Base-by-base conservation (phyloP, 2,888 invertebrate genomes). In the Aethes cnicana region DNA sequence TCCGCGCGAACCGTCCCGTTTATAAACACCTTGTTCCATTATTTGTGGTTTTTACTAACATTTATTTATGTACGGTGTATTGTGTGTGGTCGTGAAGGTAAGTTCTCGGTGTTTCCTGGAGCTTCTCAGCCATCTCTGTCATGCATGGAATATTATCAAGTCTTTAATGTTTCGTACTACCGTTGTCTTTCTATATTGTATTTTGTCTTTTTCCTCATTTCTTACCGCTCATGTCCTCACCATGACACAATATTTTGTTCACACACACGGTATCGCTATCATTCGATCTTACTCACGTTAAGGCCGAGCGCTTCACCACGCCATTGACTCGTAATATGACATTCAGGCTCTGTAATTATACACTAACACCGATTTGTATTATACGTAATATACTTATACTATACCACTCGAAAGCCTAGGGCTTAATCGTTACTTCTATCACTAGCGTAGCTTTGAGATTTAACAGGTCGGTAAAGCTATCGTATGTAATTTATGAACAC, bases 21-120 rank as follows among this genome's bases (percentile, higher is more conserved):
- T 61, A 54, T 61, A 72, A 79, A 82, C 82, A 78, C 85, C 66
- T 87, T 81, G 81, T 81, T 87, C 69, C 84, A 84, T 77, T 74
- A 64, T 68, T 77, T 74, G 77, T 73, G 56, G 55, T 75, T 69
- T 66, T 62, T 69, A 68, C 65, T 65, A 71, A 70, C 70, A 58
- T 53, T 62, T 66, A 58, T 64, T 63, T 65, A 58, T 66, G 61
- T 55, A 37, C 33, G 36, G 17, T 53, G 21, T 54, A 23, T 12
- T 49, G 63, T 72, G 56, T 63, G 66, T 71, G 65, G 64, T 70
- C 62, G 62, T 64, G 68, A 78, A 85, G 88, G 88, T 89, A 88
- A 89, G 88, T 86, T 59, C 70, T 80, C 72, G 81, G 77, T 82
- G 82, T 84, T 71, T 76, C 67, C 68, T 74, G 79, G 50, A 44